Conservation (phyloP, 2,113 vertebrate genomes). For the Scomber scombrus region DNA sequence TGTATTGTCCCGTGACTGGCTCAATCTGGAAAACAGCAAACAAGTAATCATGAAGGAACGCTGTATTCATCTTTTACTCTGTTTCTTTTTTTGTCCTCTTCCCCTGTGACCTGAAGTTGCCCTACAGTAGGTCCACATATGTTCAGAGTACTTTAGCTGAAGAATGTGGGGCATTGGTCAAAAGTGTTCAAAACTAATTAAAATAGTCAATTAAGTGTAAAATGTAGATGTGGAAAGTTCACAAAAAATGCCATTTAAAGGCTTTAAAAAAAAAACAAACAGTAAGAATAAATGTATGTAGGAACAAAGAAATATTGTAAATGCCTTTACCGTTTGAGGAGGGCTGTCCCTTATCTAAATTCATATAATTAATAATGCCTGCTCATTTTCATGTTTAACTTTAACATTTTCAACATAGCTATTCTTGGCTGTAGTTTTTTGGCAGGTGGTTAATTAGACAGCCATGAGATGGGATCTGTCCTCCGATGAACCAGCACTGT, state of each 20-base stretch:
- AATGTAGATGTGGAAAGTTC: neutral
- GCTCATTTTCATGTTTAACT: constrained; percentile 4
- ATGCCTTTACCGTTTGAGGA: neutral
- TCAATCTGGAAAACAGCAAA: constrained; percentile 61
- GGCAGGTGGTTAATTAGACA: constrained; percentile 42
- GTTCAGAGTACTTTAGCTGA: constrained; percentile 12
- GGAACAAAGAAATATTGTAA: neutral
- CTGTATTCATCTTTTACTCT: constrained; percentile 15
- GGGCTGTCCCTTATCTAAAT: neutral
- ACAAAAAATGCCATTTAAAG: neutral
- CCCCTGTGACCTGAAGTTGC: constrained; percentile 5
- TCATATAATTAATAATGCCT: neutral
- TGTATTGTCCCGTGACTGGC: constrained; percentile 68
- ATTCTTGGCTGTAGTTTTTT: constrained; percentile 11
- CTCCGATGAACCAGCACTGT: constrained; percentile 29
- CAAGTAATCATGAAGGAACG: constrained; percentile 48
- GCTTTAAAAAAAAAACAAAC: neutral
- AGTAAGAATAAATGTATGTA: neutral
- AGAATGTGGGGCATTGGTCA: neutral
- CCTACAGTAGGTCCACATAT: neutral
- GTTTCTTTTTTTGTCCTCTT: constrained; percentile 1
- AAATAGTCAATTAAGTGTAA: neutral
- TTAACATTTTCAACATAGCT: constrained; percentile 24
- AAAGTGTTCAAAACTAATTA: constrained; percentile 1
- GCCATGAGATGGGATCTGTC: constrained; percentile 39